Evolutionary conservation across 2,888 invertebrate species (phyloP).

Genomic region (Hydroisotoma schaefferi): DNA sequence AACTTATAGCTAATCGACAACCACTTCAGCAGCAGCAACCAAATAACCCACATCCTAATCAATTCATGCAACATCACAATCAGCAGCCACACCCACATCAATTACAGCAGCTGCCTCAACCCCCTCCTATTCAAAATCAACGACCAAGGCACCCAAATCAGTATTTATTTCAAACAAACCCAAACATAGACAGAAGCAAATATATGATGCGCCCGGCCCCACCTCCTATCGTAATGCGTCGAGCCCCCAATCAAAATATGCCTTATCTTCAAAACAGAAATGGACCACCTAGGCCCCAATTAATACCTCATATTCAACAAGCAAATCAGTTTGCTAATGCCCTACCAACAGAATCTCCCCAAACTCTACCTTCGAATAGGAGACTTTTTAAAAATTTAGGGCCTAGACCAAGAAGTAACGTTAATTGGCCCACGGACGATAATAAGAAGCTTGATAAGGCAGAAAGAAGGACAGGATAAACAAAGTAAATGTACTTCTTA

Average conservation of each 20-base stretch:
- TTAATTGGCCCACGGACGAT: conserved; percentile 38
- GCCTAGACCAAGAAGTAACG: conserved; percentile 34
- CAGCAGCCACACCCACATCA: neutral
- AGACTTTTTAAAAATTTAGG: conserved; percentile 9
- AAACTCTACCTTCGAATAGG: conserved; percentile 12
- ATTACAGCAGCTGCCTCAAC: neutral
- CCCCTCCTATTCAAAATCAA: neutral
- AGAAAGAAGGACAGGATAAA: neutral
- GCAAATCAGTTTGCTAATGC: conserved; percentile 10
- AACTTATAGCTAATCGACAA: too few species aligned
- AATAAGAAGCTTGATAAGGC: neutral
- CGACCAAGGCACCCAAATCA: neutral
- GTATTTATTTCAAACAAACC: conserved; percentile 7
- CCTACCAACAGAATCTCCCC: conserved; percentile 22
- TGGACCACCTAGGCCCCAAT: conserved; percentile 20
- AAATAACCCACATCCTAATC: neutral
- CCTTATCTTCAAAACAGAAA: neutral
- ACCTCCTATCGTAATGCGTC: conserved; percentile 47
- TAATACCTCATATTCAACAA: conserved; percentile 22
- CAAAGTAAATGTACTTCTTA: neutral
- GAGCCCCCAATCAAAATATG: conserved; percentile 29
- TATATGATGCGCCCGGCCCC: conserved; percentile 42
- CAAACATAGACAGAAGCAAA: conserved; percentile 38
- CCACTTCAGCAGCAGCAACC: neutral
- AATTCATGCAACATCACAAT: neutral